A percentile compares a stretch with the other conserved stretches of the same genome.
Conservation (phyloP, 1,140 invertebrate genomes). For the Arctopsyche grandis region DNA sequence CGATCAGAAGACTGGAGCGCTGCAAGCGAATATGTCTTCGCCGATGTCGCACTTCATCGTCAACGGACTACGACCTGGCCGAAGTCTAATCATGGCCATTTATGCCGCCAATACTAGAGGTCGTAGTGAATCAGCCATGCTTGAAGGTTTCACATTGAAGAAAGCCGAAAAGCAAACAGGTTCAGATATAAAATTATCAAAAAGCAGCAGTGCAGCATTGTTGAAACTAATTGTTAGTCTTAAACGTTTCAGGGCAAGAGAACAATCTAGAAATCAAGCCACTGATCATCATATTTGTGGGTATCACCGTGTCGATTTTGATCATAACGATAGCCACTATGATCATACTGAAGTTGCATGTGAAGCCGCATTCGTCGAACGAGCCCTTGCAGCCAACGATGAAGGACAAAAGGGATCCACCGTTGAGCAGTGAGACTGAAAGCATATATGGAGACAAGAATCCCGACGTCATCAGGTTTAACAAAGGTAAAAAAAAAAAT, state of each 20-base stretch:
- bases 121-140: conserved; percentile 66
- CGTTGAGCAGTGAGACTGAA: conserved; percentile 45
- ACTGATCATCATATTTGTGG: conserved; percentile 42
- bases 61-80: conserved; percentile 74
- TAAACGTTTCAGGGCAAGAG: conserved; percentile 34
- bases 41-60: conserved; percentile 75
- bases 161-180: conserved; percentile 83
- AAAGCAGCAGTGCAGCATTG: too few species aligned
- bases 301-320: conserved; percentile 39
- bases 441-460: conserved; percentile 75
- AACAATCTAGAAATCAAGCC: conserved; percentile 39
- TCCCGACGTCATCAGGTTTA: conserved; percentile 81
- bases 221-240: conserved; percentile 4
- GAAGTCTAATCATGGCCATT: conserved; percentile 74
- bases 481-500: conserved; percentile 72
- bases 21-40: conserved; percentile 76
- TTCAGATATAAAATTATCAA: conserved; percentile 57
- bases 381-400: conserved; percentile 34
- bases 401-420: conserved; percentile 47
- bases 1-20: conserved; percentile 72
- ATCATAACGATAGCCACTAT: conserved; percentile 19
- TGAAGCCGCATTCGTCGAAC: conserved; percentile 33
- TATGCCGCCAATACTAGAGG: conserved; percentile 72
- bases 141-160: conserved; percentile 77
- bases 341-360: conserved; percentile 28